These are phyloP conservation scores for Xiphias gladius DNA, from an alignment of 2,113 vertebrate species.

Conservation along the genomic window DNA sequence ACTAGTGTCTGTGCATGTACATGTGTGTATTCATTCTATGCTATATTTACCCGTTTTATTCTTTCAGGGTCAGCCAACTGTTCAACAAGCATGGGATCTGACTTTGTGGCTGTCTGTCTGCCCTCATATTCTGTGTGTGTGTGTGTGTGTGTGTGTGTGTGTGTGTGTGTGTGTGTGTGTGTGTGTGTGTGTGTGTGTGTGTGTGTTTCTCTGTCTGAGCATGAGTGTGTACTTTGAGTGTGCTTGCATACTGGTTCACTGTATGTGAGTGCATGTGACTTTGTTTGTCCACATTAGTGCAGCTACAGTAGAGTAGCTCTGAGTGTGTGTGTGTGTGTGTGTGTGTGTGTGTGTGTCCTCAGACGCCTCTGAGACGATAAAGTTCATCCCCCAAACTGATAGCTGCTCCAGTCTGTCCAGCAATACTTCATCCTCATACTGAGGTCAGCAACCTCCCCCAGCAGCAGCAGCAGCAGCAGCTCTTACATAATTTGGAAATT, in stretches of 20 bases:
- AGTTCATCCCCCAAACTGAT: conserved; percentile 36
- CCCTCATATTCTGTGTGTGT: background rate
- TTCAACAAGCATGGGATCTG: background rate
- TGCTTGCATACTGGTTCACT: background rate
- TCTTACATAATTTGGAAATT: conserved; percentile 51
- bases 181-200: conserved; percentile 14
- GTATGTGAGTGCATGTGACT: background rate
- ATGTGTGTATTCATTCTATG: background rate
- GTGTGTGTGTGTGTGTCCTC: conserved; percentile 30
- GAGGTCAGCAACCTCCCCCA: conserved; percentile 38
- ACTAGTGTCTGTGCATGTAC: background rate
- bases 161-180: conserved; percentile 15
- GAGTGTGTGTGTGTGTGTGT: conserved; percentile 3
- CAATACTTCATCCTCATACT: conserved; percentile 37
- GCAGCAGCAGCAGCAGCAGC: conserved; percentile 23
- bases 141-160: background rate
- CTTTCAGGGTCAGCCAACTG: conserved; percentile 25
- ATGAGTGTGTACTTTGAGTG: background rate
- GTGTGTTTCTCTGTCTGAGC: background rate
- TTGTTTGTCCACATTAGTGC: background rate
- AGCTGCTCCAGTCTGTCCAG: conserved; percentile 43
- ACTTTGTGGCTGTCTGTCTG: conserved; percentile 17
- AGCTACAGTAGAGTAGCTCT: background rate
- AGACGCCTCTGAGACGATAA: conserved; percentile 16
- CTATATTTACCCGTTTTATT: conserved; percentile 40